Percentiles rank a stretch among this genome's conserved stretches.
These are phyloP conservation scores for Oceanodroma leucorhoa DNA, from an alignment of 2,797 vertebrate genomes.

Conservation along the genomic window DNA sequence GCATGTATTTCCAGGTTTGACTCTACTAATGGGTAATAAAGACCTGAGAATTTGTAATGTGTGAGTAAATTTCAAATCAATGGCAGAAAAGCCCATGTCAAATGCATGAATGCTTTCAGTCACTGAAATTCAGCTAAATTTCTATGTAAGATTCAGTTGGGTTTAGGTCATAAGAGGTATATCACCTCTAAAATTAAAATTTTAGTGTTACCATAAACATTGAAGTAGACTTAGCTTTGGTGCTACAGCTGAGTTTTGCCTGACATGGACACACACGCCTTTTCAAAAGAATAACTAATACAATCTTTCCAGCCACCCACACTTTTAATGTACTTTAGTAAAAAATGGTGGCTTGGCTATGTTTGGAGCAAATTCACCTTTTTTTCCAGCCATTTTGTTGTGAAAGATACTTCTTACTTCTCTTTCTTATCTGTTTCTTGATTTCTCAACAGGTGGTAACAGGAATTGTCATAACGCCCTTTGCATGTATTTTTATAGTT, in stretches of 20 bases:
- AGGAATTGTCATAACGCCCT: rapidly evolving
- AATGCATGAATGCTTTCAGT: not conserved
- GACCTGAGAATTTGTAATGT: not conserved
- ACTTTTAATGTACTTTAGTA: not conserved
- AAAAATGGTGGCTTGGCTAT: not conserved
- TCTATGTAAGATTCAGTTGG: not conserved
- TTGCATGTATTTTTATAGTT: not conserved
- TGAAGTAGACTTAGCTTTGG: not conserved
- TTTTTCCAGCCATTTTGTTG: not conserved
- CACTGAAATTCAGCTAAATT: not conserved
- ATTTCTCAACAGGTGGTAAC: not conserved
- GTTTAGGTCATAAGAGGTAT: not conserved
- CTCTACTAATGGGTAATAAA: not conserved
- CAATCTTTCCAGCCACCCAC: not conserved
- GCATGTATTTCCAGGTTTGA: not conserved
- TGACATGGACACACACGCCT: not conserved
- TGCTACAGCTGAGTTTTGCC: not conserved
- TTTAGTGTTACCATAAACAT: not conserved
- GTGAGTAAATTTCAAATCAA: not conserved
- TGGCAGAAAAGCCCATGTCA: not conserved
- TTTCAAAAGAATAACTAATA: not conserved
- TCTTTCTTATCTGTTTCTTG: not conserved
- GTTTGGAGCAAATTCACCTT: not conserved
- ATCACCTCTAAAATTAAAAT: not conserved
- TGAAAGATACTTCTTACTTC: not conserved